Base-by-base conservation (phyloP, 1,140 invertebrate genomes). In the Sminthurinus signatus region DNA sequence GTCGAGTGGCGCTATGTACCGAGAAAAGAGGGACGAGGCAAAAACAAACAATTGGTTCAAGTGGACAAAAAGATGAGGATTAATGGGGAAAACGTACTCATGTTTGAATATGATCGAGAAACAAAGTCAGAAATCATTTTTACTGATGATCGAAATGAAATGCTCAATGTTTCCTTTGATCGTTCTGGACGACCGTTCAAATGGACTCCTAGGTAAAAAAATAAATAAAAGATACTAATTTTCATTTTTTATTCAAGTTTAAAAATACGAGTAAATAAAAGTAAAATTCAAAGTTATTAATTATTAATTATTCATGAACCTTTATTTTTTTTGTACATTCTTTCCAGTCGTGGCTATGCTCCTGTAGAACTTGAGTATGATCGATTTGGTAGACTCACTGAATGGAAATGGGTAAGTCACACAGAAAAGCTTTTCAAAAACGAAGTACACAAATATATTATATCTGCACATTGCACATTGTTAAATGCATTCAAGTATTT, bases 1-100 rank as follows among this genome's bases (percentile, higher is more conserved):
- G 90, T 97, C 66, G 93, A 96, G 78, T 97, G 94, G 93, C 81
- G 91, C 43, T 97, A 96, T 75, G 92, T 91, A 76, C 78, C 90
- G 23, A 76, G 87, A 44, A 84, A 85, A 61, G 76, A 85, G 70
- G 82, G 82, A 2, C 63, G 69, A 42, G 75, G 72, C 1, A 74
- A 67, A 58, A 75, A 76, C 71, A 81, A 80, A 55, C 72, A 64
- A 67, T 82, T 91, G 2, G 84, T 86, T 0, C 88, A 92, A 78
- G 86, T 93, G 29, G 90, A 89, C 14, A 82, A 88, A 32, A 89
- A 89, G 74, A 77, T 93, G 23, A 78, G 89, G 51, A 88, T 95
- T 0, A 95, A 96, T 73, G 93, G 93, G 0, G 91, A 94, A 74
- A 91, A 93, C 75, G 80, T 96, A 0, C 77, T 97, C 14, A 91